Evolutionary conservation across 2,113 vertebrate genomes (phyloP).

Genomic region (Terrapene triunguis): DNA sequence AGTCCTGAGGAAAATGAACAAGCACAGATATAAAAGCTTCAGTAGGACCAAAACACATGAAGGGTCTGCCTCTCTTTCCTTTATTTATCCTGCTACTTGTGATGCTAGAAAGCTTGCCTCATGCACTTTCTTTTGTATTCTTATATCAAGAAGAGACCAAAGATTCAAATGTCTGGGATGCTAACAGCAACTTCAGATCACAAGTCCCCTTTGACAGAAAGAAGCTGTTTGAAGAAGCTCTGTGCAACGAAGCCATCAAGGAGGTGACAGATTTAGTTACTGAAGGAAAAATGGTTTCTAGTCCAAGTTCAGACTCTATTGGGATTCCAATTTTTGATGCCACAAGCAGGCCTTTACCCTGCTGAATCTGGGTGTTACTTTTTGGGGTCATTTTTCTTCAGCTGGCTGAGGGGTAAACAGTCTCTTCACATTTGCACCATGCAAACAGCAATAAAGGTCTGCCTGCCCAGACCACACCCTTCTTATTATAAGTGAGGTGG

Average conservation of each 20-base stretch:
- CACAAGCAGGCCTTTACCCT: not conserved
- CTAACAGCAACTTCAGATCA: not conserved
- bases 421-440: not conserved
- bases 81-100: fast-evolving
- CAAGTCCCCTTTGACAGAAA: not conserved
- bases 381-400: not conserved
- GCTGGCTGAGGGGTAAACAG: not conserved
- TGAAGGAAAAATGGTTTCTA: not conserved
- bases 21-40: not conserved
- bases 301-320: not conserved
- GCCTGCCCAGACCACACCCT: not conserved
- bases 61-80: not conserved
- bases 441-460: not conserved
- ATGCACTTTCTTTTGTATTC: not conserved
- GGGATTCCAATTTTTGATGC: not conserved
- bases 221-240: not conserved
- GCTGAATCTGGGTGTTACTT: not conserved
- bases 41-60: not conserved
- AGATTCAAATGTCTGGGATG: not conserved
- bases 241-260: not conserved
- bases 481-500: not conserved
- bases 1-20: not conserved
- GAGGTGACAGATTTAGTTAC: not conserved
- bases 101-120: not conserved
- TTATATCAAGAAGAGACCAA: not conserved